phyloP scores from a whole-genome alignment of 1,140 invertebrate genomes.

The Cyclargus thomasi region DNA sequence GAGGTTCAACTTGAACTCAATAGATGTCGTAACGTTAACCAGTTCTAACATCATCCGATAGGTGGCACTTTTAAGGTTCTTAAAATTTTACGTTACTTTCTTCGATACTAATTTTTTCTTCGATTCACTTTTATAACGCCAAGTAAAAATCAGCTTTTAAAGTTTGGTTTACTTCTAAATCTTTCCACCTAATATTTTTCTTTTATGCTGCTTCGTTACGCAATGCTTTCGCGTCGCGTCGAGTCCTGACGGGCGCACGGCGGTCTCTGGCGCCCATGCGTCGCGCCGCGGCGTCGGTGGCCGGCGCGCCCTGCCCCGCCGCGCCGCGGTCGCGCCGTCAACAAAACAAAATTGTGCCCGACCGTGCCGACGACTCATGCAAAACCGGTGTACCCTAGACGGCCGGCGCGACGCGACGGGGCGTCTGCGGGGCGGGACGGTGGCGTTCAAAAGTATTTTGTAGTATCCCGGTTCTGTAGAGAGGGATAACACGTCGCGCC shows the following conservation, averaged over 20 bases:
- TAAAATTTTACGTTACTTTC: no score
- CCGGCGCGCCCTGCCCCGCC: not conserved
- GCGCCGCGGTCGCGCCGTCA: not conserved
- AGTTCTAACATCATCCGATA: no score
- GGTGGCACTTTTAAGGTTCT: no score
- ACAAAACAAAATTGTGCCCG: conserved; percentile 3
- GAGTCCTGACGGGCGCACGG: not conserved
- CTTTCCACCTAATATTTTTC: no score
- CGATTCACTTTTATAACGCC: no score
- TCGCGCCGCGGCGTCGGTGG: not conserved
- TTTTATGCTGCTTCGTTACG: no score
- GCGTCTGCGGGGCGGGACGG: conserved; percentile 10
- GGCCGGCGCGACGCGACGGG: conserved; percentile 11
- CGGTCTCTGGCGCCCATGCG: not conserved
- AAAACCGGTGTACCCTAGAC: conserved; percentile 6
- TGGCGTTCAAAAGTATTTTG: conserved; percentile 9
- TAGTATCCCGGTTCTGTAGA: not conserved
- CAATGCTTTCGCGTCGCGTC: not conserved
- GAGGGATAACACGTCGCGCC: conserved; percentile 7
- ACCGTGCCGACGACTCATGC: not conserved
- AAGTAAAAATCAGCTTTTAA: no score
- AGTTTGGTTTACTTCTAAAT: no score
- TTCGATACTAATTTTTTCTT: no score
- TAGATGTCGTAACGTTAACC: no score
- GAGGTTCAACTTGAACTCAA: no score